Base-by-base conservation (phyloP, 2,797 vertebrate genomes). In the Orientallactaga sibirica region DNA sequence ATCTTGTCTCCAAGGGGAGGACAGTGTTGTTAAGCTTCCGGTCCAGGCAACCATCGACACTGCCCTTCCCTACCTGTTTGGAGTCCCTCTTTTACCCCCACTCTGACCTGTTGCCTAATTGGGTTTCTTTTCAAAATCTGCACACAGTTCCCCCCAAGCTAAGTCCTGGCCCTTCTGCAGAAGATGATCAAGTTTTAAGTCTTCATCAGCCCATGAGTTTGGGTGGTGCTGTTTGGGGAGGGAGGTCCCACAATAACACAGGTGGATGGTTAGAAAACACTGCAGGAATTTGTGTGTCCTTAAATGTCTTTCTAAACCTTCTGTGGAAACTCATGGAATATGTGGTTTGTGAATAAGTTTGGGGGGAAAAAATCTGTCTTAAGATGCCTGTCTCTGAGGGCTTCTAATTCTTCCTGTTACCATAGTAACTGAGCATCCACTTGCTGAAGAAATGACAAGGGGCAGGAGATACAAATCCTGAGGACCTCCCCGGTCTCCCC, bases 61-160 rank as follows among this genome's bases (percentile, higher is more conserved):
- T 62, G 29, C 37, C 27, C 25, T 48, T 78, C 61, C 62, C 61
- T 29, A 27, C 48, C 68, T 86, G 18, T 55, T 27, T 67, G 16
- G 1, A 16, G 71, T 27, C 41, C 18, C 81, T 43, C 43, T n/a
- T 25, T 25, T 12, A 25, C 27, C 25, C 14, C 68, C 19, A 7
- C 62, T 88, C 9, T 41, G 61, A 37, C 33, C 25, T 75, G 9
- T 64, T 68, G 9, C 27, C 55, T 75, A 25, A 37, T 8, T 90
- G 33, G 11, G 14, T 80, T 85, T 90, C 70, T 79, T 88, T 85
- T 90, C 58, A 84, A 85, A 91, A 73, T 37, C 22, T 70, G 3
- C 33, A 15, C 15, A 1, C 20, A 66, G 9, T 15, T 83, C 70
- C 93, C 90, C 71, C 41, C 4, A 52, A 43, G 24, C 58, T 88